Base-by-base conservation (phyloP, 2,888 invertebrate species). In the Polia nebulosa region DNA sequence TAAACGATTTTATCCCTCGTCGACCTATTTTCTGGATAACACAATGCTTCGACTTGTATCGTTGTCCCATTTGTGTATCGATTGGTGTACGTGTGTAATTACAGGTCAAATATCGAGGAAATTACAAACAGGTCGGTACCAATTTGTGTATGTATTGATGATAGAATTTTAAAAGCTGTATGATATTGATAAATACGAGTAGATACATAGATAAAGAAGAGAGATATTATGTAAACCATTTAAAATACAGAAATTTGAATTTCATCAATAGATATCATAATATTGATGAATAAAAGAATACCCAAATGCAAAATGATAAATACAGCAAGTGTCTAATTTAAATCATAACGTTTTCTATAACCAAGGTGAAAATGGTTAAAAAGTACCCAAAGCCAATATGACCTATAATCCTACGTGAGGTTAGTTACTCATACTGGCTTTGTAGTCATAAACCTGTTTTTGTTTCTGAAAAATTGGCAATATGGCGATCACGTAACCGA, bases 1-100 rank as follows among this genome's bases (percentile, higher is more conserved):
- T 64, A 77, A 80, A 66, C 61, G 68, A 64, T 77, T 83, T 80
- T 72, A 85, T 83, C 85, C 86, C 76, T 83, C 68, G 74, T 77
- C 76, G 83, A 73, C 85, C 88, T 81, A 84, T 84, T 86, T 85
- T 76, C 76, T 68, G 72, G 65, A 79, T 80, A 76, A 70, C 58
- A 78, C 72, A 63, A 45, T 73, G 62, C 47, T 78, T 74, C 63
- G 72, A 60, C 64, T 80, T 71, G 72, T 70, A 55, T 64, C 41
- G 76, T 44, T 66, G 55, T 78, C 32, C 62, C 65, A 45, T 72
- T 76, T 73, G 58, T 68, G 65, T 80, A 80, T 82, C 77, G 71
- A 80, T 83, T 65, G 44, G 36, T 63, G 13, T 39, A 61, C 25
- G 62, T 61, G 39, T 66, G 51, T 72, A 63, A 73, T 77, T 69